These are phyloP conservation scores for Dermatophagoides farinae DNA, from an alignment of 1,140 invertebrate genomes.

Conservation along the genomic window DNA sequence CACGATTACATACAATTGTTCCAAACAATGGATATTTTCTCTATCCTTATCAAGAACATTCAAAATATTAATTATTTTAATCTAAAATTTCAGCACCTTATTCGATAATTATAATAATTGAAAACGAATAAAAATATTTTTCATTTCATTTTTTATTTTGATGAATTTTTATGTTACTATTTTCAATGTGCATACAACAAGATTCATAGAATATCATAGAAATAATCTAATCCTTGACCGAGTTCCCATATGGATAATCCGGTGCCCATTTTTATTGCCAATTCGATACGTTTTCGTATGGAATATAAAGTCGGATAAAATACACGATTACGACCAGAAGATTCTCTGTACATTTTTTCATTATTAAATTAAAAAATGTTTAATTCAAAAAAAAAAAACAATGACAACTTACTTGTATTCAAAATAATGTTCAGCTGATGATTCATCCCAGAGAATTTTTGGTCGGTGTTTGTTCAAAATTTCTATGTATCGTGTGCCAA, in stretches of 20 bases:
- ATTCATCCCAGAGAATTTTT: constrained; percentile 50
- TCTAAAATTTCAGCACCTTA: too few species aligned
- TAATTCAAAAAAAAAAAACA: neutral
- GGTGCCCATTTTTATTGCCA: constrained; percentile 52
- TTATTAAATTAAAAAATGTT: constrained; percentile 21
- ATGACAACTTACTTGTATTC: constrained; percentile 46
- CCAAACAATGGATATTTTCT: too few species aligned
- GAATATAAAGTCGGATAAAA: constrained; percentile 77
- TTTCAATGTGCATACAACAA: too few species aligned
- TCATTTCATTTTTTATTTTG: too few species aligned
- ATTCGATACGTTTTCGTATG: constrained; percentile 50
- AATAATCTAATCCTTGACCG: constrained; percentile 82
- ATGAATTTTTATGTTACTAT: too few species aligned
- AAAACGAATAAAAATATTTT: too few species aligned
- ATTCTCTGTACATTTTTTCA: constrained; percentile 31
- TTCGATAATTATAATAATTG: too few species aligned
- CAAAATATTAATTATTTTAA: too few species aligned
- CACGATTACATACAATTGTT: too few species aligned
- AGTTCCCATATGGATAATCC: constrained; percentile 86
- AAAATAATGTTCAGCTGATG: constrained; percentile 59
- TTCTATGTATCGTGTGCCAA: constrained; percentile 36
- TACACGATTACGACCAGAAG: constrained; percentile 43
- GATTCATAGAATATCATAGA: constrained; percentile 67
- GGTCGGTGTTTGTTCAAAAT: constrained; percentile 37
- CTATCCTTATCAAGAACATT: too few species aligned